A percentile compares a stretch with the other conserved stretches of the same genome.
Evolutionary conservation across 64 coral and sea anemone species (phyloP).

Genomic region (Montipora sp.): DNA sequence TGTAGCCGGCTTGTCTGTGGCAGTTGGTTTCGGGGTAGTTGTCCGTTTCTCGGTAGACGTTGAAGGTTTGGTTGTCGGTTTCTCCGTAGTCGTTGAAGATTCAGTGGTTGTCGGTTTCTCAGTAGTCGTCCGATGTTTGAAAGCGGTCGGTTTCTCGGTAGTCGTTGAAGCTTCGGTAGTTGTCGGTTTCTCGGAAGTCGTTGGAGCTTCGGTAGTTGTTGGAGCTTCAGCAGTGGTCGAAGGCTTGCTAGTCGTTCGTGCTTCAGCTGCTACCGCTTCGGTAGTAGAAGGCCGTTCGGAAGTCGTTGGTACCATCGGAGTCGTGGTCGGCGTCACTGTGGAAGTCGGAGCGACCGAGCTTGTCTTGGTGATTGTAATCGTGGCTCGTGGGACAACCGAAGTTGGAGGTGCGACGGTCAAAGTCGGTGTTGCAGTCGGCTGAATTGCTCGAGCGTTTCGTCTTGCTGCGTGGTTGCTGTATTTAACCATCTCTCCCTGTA

Average conservation of each 20-base stretch:
- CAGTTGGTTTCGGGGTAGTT: neutral
- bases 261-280: neutral
- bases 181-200: neutral
- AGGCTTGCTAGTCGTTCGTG: constrained; percentile 15
- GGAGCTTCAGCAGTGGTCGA: neutral
- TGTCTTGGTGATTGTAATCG: constrained; percentile 25
- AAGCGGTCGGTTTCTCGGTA: constrained; percentile 1
- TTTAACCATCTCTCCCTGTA: constrained; percentile 32
- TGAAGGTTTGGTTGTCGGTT: neutral
- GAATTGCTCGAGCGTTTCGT: constrained; percentile 50
- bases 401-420: constrained; percentile 61
- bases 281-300: constrained; percentile 21
- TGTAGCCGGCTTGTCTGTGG: neutral
- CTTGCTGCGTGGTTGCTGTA: constrained; percentile 21
- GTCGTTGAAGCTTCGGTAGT: constrained; percentile 5
- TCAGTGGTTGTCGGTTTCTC: neutral
- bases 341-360: constrained; percentile 13
- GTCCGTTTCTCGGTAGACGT: neutral
- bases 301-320: constrained; percentile 27
- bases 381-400: constrained; percentile 4
- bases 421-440: constrained; percentile 75
- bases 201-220: neutral
- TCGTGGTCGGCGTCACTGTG: constrained; percentile 35
- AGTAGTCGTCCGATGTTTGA: neutral
- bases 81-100: neutral